phyloP scores from a whole-genome alignment of 2,888 invertebrate species.

The Tridacna gigas region DNA sequence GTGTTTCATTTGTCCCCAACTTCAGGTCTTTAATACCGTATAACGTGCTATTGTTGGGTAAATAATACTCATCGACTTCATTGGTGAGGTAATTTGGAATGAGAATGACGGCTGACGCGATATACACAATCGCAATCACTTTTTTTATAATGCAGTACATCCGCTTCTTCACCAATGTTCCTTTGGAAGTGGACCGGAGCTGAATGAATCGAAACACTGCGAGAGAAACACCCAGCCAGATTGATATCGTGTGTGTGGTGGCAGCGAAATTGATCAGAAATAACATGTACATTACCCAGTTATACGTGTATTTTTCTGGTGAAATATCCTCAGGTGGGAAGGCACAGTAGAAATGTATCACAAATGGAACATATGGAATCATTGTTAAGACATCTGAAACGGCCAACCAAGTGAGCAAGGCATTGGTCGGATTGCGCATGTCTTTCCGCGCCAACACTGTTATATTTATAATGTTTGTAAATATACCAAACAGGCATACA shows the following conservation, averaged over 20 bases:
- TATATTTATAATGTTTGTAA: conserved; percentile 95
- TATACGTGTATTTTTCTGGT: conserved; percentile 78
- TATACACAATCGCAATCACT: conserved; percentile 89
- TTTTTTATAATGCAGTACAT: conserved; percentile 71
- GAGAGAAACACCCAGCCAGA: conserved; percentile 95
- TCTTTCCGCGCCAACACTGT: conserved; percentile 93
- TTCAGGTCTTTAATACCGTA: conserved; percentile 72
- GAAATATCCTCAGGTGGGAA: conserved; percentile 64
- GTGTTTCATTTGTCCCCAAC: conserved; percentile 72
- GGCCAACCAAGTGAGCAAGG: conserved; percentile 93
- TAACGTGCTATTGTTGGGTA: conserved; percentile 64
- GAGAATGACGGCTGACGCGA: conserved; percentile 92
- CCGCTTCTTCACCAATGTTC: conserved; percentile 71
- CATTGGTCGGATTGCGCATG: conserved; percentile 95
- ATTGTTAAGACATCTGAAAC: conserved; percentile 96
- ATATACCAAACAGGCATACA: conserved; percentile 95
- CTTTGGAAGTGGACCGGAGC: conserved; percentile 77
- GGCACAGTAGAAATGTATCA: conserved; percentile 87
- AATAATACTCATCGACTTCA: conserved; percentile 86
- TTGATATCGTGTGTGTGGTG: conserved; percentile 94
- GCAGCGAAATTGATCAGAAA: conserved; percentile 96
- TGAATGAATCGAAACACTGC: conserved; percentile 94
- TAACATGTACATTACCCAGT: conserved; percentile 84
- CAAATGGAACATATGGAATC: conserved; percentile 95
- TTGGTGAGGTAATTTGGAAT: conserved; percentile 94